These are phyloP conservation scores for Hybos culiciformis DNA, from an alignment of 2,888 invertebrate species.

Conservation along the genomic window DNA sequence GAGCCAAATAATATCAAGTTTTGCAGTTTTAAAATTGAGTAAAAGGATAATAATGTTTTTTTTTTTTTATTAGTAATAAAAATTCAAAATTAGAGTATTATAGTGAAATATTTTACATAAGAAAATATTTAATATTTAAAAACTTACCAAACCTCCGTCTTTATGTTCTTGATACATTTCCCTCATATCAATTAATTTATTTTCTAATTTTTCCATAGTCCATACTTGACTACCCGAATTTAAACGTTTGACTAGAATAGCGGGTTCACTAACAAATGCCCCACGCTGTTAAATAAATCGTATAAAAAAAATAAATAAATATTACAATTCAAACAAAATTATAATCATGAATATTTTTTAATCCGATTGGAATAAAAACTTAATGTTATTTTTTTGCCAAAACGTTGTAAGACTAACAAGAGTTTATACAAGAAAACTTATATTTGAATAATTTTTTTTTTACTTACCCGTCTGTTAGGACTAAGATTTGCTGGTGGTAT, in stretches of 20 bases:
- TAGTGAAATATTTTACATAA: not conserved
- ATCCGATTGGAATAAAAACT: too few relatives aligned
- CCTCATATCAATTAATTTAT: constrained; percentile 95
- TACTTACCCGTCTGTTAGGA: constrained; percentile 75
- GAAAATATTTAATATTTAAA: too few relatives aligned
- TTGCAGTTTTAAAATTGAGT: not conserved
- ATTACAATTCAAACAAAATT: too few relatives aligned
- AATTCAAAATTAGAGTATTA: not conserved
- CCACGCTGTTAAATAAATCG: constrained; percentile 71
- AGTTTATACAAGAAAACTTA: not conserved
- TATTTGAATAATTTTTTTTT: not conserved
- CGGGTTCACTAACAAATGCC: constrained; percentile 94
- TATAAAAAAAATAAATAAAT: constrained; percentile 11
- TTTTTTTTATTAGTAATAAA: too few relatives aligned
- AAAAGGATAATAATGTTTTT: not conserved
- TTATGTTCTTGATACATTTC: constrained; percentile 91
- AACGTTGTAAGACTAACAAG: too few relatives aligned
- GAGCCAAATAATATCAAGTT: not conserved
- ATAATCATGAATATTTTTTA: too few relatives aligned
- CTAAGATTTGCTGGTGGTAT: constrained; percentile 96
- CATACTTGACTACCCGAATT: constrained; percentile 84
- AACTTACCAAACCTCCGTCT: constrained; percentile 33
- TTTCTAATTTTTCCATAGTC: constrained; percentile 98
- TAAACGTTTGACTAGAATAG: constrained; percentile 81
- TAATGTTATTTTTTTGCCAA: too few relatives aligned